A percentile compares a stretch with the other conserved stretches of the same genome.
phyloP scores from a whole-genome alignment of 2,888 invertebrate genomes.

The Nesidiocoris tenuis region DNA sequence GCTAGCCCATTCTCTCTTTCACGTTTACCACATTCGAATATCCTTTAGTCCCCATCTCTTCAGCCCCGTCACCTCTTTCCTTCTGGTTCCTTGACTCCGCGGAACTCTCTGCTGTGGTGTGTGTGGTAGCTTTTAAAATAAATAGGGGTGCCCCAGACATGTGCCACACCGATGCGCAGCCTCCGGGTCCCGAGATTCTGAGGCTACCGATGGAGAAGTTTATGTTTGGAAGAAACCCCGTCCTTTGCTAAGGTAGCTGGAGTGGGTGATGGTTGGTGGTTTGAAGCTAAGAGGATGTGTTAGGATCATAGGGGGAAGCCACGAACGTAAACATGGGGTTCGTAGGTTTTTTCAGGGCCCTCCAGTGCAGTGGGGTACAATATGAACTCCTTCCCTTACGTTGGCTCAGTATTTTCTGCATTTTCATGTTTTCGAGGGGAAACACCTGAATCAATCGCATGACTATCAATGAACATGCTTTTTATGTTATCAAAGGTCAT shows the following conservation, averaged over 20 bases:
- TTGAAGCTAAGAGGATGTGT: not conserved
- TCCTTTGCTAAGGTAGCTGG: not conserved
- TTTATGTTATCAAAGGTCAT: too few species aligned
- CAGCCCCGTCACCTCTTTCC: not conserved
- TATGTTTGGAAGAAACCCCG: constrained; percentile 21
- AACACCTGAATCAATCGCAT: too few species aligned
- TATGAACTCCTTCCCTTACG: too few species aligned
- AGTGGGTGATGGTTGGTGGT: not conserved
- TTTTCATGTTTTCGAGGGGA: too few species aligned
- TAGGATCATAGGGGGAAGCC: not conserved
- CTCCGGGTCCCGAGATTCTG: not conserved
- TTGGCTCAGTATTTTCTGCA: too few species aligned
- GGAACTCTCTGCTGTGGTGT: not conserved
- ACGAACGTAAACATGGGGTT: constrained; percentile 21
- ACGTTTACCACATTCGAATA: not conserved
- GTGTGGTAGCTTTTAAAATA: constrained; percentile 35
- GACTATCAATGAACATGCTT: too few species aligned
- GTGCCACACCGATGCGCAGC: constrained; percentile 3
- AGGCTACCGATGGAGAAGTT: constrained; percentile 19
- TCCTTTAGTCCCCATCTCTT: not conserved
- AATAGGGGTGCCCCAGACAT: constrained; percentile 39
- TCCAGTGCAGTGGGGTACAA: not conserved
- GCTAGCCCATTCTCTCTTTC: not conserved
- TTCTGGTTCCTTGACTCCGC: not conserved
- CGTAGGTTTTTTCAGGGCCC: not conserved